Percentiles rank a stretch among this genome's conserved stretches.
phyloP scores from a whole-genome alignment of 1,140 invertebrate species.

The Megathymus violae region DNA sequence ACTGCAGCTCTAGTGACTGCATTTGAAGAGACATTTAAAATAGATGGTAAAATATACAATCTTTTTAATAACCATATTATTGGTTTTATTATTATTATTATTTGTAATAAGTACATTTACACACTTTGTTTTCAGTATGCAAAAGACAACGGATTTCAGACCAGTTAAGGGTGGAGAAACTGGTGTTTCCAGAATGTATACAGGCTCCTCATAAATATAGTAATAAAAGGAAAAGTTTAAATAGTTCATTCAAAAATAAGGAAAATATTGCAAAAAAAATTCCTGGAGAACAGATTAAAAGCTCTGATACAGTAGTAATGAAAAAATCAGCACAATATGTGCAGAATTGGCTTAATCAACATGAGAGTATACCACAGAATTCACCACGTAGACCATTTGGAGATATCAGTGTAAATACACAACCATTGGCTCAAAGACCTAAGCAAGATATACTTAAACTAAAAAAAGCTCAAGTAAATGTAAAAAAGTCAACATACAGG shows the following conservation, averaged over 20 bases:
- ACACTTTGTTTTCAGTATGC: constrained; percentile 57
- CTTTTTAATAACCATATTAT: neutral
- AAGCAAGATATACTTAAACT: constrained; percentile 19
- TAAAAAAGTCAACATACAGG: constrained; percentile 18
- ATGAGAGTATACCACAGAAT: constrained; percentile 41
- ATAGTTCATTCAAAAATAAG: constrained; percentile 44
- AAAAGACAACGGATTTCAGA: constrained; percentile 63
- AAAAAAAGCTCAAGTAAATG: constrained; percentile 4
- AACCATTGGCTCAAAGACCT: constrained; percentile 9
- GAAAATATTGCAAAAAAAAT: constrained; percentile 49
- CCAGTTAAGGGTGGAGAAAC: constrained; percentile 64
- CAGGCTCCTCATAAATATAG: constrained; percentile 68
- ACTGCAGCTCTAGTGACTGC: constrained; percentile 46
- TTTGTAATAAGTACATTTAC: constrained; percentile 14
- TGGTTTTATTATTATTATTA: too few species aligned
- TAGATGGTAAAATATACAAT: constrained; percentile 54
- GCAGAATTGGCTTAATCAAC: constrained; percentile 61
- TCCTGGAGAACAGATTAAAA: constrained; percentile 53
- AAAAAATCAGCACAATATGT: constrained; percentile 60
- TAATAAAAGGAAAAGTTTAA: constrained; percentile 65
- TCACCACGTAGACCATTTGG: constrained; percentile 56
- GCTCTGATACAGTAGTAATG: constrained; percentile 51
- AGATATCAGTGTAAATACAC: constrained; percentile 62
- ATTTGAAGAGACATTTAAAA: constrained; percentile 61
- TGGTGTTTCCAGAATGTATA: constrained; percentile 74